A percentile compares a stretch with the other conserved stretches of the same genome.
Evolutionary conservation across 2,888 invertebrate species (phyloP).

Genomic region (Netelia virgata): DNA sequence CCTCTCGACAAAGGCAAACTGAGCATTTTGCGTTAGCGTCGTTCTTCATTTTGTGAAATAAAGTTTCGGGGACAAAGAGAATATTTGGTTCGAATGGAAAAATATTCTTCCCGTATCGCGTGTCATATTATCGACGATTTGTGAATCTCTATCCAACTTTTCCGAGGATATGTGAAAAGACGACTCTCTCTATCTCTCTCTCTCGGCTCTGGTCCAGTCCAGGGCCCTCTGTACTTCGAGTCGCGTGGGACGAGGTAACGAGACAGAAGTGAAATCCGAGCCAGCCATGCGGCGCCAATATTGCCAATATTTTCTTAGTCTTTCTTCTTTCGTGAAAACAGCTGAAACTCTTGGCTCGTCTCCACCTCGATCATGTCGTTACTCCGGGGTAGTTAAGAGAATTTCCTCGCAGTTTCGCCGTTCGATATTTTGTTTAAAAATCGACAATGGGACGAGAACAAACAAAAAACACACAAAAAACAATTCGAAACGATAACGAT

Average conservation of each 20-base stretch:
- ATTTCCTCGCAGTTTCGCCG: neutral
- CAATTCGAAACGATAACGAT: too few species aligned
- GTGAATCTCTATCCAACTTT: neutral
- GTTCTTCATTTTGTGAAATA: too few species aligned
- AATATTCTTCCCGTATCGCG: neutral
- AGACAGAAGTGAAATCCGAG: slow-evolving; percentile 18
- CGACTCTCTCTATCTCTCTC: neutral
- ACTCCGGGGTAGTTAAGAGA: neutral
- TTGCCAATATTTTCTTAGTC: slow-evolving; percentile 8
- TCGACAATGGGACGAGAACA: too few species aligned
- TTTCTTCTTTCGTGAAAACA: slow-evolving; percentile 25
- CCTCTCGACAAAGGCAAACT: too few species aligned
- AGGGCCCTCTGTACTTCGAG: neutral
- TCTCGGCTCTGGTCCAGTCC: too few species aligned
- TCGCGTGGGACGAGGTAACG: slow-evolving; percentile 26
- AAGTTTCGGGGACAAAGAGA: neutral
- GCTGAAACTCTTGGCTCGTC: slow-evolving; percentile 39
- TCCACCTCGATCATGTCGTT: slow-evolving; percentile 37
- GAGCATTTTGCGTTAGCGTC: too few species aligned
- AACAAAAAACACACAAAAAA: too few species aligned
- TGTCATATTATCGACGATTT: neutral
- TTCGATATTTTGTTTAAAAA: neutral
- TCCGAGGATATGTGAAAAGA: neutral
- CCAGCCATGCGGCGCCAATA: neutral
- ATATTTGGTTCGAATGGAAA: neutral